Evolutionary conservation across 2,113 vertebrate species (phyloP).

Genomic region (Xenus cinereus): DNA sequence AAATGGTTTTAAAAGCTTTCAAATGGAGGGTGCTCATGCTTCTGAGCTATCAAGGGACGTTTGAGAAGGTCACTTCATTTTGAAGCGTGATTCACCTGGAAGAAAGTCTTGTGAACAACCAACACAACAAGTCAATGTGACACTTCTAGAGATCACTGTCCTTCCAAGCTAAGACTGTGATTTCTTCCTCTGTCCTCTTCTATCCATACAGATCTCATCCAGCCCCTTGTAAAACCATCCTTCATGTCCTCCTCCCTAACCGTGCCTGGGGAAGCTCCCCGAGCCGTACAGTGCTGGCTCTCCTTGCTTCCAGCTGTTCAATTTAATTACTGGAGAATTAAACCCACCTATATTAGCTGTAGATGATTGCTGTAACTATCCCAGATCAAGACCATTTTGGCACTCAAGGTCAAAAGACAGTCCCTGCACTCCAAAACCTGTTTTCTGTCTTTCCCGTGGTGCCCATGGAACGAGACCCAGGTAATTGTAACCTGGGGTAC

Average conservation of each 20-base stretch:
- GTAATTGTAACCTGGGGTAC: neutral
- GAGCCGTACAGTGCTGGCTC: neutral
- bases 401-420: neutral
- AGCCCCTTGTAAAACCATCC: neutral
- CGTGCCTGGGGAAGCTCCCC: neutral
- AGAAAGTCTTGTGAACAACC: neutral
- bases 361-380: neutral
- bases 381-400: neutral
- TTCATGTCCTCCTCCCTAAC: neutral
- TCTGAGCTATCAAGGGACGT: neutral
- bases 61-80: rapidly evolving
- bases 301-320: neutral
- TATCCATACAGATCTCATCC: neutral
- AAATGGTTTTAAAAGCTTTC: neutral
- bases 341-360: neutral
- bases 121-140: neutral
- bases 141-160: neutral
- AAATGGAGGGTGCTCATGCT: rapidly evolving
- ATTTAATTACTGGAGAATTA: neutral
- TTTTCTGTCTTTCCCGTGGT: neutral
- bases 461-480: neutral
- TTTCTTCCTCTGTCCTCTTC: neutral
- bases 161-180: neutral
- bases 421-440: neutral
- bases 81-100: neutral